Conservation (phyloP, 2,113 vertebrate species). For the Charadrius vociferus region DNA sequence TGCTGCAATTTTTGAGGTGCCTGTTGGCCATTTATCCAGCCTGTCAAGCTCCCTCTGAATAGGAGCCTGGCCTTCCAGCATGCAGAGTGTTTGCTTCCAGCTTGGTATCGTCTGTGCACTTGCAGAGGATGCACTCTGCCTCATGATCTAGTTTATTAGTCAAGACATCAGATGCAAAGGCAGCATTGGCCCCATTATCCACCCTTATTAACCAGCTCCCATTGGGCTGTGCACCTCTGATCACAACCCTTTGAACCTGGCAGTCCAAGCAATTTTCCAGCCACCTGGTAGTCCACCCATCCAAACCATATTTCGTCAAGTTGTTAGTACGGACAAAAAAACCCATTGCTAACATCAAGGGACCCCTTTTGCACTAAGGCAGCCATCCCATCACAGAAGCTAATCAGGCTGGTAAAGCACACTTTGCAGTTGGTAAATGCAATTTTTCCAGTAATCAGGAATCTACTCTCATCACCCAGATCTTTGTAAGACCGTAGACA, state of each 20-base stretch:
- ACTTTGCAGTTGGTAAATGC: background rate
- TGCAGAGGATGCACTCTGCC: background rate
- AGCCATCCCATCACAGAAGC: background rate
- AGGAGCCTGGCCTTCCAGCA: background rate
- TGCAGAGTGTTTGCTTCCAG: background rate
- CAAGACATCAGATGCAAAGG: background rate
- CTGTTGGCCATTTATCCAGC: background rate
- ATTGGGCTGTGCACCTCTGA: background rate
- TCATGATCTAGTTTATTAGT: background rate
- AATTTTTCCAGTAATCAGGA: background rate
- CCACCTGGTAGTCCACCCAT: too few relatives aligned
- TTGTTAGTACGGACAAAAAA: background rate
- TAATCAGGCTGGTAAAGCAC: background rate
- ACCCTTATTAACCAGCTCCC: background rate
- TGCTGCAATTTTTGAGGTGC: background rate
- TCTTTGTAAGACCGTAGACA: background rate
- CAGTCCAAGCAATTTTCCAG: background rate
- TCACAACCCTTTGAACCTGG: background rate
- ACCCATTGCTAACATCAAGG: background rate
- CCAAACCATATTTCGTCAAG: background rate
- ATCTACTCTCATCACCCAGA: background rate
- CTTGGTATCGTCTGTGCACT: background rate
- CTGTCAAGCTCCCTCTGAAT: background rate
- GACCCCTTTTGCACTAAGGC: background rate
- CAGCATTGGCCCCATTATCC: background rate